Conservation (phyloP, 2,888 invertebrate genomes). For the Furcula furcula region DNA sequence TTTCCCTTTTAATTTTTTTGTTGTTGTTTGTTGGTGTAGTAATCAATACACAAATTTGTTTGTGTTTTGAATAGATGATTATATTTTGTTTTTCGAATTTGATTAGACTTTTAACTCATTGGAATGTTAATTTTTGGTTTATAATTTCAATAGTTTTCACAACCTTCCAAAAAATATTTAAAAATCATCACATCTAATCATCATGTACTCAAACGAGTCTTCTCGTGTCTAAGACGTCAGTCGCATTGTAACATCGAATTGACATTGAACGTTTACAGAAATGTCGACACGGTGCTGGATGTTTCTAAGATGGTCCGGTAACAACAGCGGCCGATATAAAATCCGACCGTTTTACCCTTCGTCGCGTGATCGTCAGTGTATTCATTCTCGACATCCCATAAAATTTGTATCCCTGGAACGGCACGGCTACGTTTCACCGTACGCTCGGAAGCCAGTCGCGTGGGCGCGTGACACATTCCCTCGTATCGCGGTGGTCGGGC, state of each 20-base stretch:
- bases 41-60: no score
- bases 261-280: conserved; percentile 24
- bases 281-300: conserved; percentile 23
- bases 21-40: no score
- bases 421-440: conserved; percentile 40
- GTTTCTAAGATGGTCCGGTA: conserved; percentile 21
- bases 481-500: conserved; percentile 41
- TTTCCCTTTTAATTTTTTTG: no score
- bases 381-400: conserved; percentile 38
- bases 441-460: conserved; percentile 36
- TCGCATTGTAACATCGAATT: conserved; percentile 23
- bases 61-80: no score
- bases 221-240: conserved; percentile 27
- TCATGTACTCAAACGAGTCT: conserved; percentile 18
- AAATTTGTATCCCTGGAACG: conserved; percentile 56
- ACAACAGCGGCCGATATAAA: conserved; percentile 18
- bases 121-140: no score
- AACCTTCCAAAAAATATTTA: no score
- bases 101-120: no score
- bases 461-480: conserved; percentile 33
- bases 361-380: conserved; percentile 18
- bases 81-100: no score
- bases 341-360: conserved; percentile 13
- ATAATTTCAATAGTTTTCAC: no score
- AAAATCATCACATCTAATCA: no score